Percentiles rank a stretch among this genome's conserved stretches.
Conservation (phyloP, 2,888 invertebrate genomes). For the Norana najaformis region DNA sequence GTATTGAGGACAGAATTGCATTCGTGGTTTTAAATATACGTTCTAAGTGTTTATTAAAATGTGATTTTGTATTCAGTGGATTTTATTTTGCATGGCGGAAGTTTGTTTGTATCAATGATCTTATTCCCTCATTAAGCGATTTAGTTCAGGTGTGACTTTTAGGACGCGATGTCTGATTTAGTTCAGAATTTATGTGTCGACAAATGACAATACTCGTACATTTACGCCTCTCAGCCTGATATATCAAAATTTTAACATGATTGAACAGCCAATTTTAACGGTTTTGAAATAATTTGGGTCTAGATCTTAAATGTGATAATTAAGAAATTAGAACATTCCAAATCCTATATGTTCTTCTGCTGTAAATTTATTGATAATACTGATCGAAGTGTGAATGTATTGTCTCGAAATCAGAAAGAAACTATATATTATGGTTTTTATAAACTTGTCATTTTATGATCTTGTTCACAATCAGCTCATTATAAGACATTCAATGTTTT, state of each 20-base stretch:
- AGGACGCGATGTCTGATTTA: background rate
- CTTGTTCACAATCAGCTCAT: too few species aligned
- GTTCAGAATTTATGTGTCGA: background rate
- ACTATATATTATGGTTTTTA: too few species aligned
- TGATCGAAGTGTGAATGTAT: too few species aligned
- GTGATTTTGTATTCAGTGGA: background rate
- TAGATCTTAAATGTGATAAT: background rate
- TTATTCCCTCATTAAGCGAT: background rate
- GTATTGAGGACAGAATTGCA: background rate
- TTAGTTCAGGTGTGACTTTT: background rate
- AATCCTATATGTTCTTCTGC: too few species aligned
- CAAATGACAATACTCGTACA: background rate
- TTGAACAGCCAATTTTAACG: too few species aligned
- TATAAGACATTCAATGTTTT: too few species aligned
- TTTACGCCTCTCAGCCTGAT: fast-evolving
- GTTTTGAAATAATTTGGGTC: background rate
- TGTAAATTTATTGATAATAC: too few species aligned
- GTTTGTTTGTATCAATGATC: background rate
- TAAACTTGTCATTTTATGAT: too few species aligned
- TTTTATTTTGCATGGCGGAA: background rate
- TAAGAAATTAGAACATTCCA: too few species aligned
- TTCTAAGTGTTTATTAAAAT: background rate
- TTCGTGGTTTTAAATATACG: background rate
- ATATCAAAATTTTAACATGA: background rate
- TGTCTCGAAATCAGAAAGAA: too few species aligned